Base-by-base conservation (phyloP, 2,888 invertebrate species). In the Lithophane leautieri region DNA sequence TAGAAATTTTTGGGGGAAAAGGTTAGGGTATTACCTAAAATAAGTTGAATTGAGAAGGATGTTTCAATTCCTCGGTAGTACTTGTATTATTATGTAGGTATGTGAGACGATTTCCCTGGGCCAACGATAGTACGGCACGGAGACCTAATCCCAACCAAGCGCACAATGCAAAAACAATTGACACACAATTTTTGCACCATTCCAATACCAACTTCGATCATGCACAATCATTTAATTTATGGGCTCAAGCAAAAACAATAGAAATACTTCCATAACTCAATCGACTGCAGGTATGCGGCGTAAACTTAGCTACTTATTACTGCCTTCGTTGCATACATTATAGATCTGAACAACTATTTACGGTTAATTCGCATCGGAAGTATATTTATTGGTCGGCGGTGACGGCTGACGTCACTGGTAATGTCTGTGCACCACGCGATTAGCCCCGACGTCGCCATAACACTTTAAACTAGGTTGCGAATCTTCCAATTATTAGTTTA, bases 351-450 rank as follows among this genome's bases (percentile, higher is more conserved):
- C 73, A 93, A 91, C 90, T 92, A 92, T 92, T 91, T 87, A 89
- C 91, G 91, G 94, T 91, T 93, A 93, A 91, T 92, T 93, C 92
- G 91, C 92, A 91, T 92, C 91, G 89, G 89, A 89, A 88, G 84
- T 88, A 89, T 92, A 93, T 94, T 95, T 94, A 93, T 92, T 90
- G 91, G 91, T 92, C 90, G 84, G 72, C 86, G 89, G 86, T 91
- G 94, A 94, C 92, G 91, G 86, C 86, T 85, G 94, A 94, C 92
- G 92, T 94, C 94, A 93, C 92, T 88, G 89, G 89, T 94, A 93
- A 95, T 94, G 91, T 90, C 86, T 87, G 87, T 86, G 89, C 89
- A 88, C 92, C 94, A 94, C 93, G 94, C 94, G 93, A 94, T 93
- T 90, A 91, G 88, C 90, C 87, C 89, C 93, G 92, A 92, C 92